Evolutionary conservation across 2,797 vertebrate species (phyloP).

Genomic region (Aselliscus stoliczkanus): DNA sequence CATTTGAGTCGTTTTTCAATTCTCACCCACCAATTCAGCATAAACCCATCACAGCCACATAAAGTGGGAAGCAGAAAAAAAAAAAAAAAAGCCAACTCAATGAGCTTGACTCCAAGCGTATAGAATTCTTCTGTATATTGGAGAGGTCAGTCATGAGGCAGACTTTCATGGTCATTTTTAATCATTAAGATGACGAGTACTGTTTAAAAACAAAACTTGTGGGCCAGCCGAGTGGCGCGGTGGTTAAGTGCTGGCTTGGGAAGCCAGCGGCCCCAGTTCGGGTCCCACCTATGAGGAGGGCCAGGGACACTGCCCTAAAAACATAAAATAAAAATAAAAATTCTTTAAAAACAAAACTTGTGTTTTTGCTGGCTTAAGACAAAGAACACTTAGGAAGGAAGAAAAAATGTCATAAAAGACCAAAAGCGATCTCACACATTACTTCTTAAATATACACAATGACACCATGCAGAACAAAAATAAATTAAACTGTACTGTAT

Average conservation of each 20-base stretch:
- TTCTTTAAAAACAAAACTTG: neutral
- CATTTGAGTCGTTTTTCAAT: neutral
- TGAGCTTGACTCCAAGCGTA: neutral
- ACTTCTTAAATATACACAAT: conserved; percentile 50
- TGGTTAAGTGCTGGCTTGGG: no score
- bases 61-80: neutral
- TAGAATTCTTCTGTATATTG: neutral
- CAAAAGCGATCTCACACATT: conserved; percentile 60
- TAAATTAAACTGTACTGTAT: conserved; percentile 38
- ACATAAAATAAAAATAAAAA: no score
- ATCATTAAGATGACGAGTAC: neutral
- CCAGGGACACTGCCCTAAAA: no score
- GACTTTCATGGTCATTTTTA: conserved; percentile 7
- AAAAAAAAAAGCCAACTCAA: neutral
- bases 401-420: conserved; percentile 18
- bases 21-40: neutral
- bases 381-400: conserved; percentile 19
- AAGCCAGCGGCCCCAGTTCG: no score
- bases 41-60: neutral
- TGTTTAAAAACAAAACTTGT: neutral
- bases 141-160: neutral
- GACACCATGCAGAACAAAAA: conserved; percentile 53
- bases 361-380: conserved; percentile 11
- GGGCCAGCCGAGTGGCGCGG: no score
- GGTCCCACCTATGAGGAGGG: no score